Conservation (phyloP, 1,140 invertebrate genomes). For the Drosophila nigromelanica region DNA sequence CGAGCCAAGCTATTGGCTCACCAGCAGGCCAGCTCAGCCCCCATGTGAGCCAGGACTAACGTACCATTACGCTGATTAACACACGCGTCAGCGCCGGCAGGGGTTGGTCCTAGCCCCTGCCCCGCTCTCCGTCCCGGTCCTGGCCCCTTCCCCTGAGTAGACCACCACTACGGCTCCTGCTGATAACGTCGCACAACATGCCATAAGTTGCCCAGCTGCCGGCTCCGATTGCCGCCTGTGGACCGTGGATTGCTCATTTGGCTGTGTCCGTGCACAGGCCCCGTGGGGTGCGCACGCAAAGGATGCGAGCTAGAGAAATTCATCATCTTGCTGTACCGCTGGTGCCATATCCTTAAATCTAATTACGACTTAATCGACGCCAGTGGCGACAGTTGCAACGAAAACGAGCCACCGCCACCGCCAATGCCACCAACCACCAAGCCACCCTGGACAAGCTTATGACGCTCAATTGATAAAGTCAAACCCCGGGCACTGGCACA, state of each 20-base stretch:
- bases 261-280: constrained; percentile 28
- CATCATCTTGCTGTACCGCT: constrained; percentile 81
- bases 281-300: constrained; percentile 60
- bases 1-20: constrained; percentile 60
- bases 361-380: constrained; percentile 84
- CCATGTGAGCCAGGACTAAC: constrained; percentile 56
- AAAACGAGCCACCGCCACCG: constrained; percentile 48
- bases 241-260: constrained; percentile 69
- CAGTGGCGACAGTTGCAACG: constrained; percentile 80
- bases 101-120: constrained; percentile 52
- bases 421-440: constrained; percentile 10
- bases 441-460: constrained; percentile 63
- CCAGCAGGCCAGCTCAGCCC: constrained; percentile 50
- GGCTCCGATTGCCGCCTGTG: constrained; percentile 27
- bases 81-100: constrained; percentile 66
- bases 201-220: constrained; percentile 69
- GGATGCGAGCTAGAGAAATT: constrained; percentile 64
- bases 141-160: not conserved
- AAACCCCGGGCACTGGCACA: constrained; percentile 61
- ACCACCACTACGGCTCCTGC: constrained; percentile 42
- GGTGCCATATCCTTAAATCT: constrained; percentile 84
- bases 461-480: constrained; percentile 82
- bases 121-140: constrained; percentile 3
- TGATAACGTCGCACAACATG: constrained; percentile 80
- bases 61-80: constrained; percentile 83